Percentiles rank a stretch among this genome's conserved stretches.
Evolutionary conservation across 2,888 invertebrate genomes (phyloP).

Genomic region (Amiota minor): DNA sequence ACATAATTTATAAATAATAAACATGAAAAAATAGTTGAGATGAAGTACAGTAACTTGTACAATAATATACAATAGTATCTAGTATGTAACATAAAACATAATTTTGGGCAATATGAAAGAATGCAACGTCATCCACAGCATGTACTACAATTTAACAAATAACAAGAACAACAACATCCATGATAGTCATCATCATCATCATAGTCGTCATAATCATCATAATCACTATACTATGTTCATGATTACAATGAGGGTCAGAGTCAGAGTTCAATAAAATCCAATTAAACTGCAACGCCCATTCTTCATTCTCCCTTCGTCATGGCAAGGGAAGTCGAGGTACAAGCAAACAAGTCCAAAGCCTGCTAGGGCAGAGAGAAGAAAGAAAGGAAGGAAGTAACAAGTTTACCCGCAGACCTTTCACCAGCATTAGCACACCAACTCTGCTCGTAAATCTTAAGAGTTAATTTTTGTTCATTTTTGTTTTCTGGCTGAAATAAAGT

Average conservation of each 20-base stretch:
- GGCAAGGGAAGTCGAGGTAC: too few species aligned
- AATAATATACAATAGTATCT: slow-evolving; percentile 35
- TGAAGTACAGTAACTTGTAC: slow-evolving; percentile 16
- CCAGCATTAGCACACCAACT: slow-evolving; percentile 29
- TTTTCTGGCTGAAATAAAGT: not conserved
- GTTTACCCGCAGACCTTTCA: slow-evolving; percentile 58
- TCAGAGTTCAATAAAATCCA: slow-evolving; percentile 69
- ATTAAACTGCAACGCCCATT: slow-evolving; percentile 55
- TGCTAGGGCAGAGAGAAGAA: too few species aligned
- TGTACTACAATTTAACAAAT: slow-evolving; percentile 33
- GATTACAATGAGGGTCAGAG: slow-evolving; percentile 58
- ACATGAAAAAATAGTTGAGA: slow-evolving; percentile 16
- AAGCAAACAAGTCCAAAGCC: too few species aligned
- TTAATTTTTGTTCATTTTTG: slow-evolving; percentile 2
- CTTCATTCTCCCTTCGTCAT: too few species aligned
- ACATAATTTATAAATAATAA: slow-evolving; percentile 45
- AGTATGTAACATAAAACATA: not conserved
- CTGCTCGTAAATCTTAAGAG: slow-evolving; percentile 52
- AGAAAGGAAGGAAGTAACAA: slow-evolving; percentile 9
- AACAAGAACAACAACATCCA: not conserved
- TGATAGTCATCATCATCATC: not conserved
- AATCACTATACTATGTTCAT: slow-evolving; percentile 47
- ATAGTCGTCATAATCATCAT: slow-evolving; percentile 35
- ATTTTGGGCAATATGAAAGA: slow-evolving; percentile 18
- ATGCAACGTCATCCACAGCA: slow-evolving; percentile 40